Evolutionary conservation across 2,797 vertebrate species (phyloP).

Genomic region (Mus caroli): DNA sequence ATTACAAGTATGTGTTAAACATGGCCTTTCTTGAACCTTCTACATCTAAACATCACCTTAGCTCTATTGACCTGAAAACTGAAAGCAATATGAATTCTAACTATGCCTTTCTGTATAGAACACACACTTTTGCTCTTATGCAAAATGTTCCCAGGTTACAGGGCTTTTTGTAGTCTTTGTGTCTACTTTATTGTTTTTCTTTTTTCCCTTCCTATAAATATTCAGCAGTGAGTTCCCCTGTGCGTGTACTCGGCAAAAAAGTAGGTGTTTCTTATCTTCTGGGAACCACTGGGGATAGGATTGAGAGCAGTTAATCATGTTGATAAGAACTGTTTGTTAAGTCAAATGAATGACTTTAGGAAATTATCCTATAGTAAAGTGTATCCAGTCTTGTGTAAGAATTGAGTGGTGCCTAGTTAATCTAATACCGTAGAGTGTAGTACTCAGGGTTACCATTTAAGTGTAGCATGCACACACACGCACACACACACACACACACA

Average conservation of each 20-base stretch:
- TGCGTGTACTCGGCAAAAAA: conserved; percentile 35
- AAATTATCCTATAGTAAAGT: conserved; percentile 51
- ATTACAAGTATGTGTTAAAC: not conserved
- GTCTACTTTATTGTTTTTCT: conserved; percentile 44
- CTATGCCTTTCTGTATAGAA: conserved; percentile 51
- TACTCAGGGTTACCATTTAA: conserved; percentile 30
- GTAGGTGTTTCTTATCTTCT: conserved; percentile 43
- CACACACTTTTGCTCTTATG: not conserved
- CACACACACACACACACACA: conserved; percentile 31
- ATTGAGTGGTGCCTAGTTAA: conserved; percentile 10
- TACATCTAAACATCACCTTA: conserved; percentile 37
- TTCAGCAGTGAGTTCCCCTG: not conserved
- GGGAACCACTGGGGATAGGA: conserved; percentile 20
- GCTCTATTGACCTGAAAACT: conserved; percentile 55
- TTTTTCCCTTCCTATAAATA: not conserved
- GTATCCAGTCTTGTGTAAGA: conserved; percentile 15
- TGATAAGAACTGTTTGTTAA: conserved; percentile 56
- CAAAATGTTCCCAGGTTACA: not conserved
- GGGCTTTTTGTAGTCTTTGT: conserved; percentile 14
- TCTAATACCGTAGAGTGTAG: conserved; percentile 48
- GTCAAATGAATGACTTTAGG: conserved; percentile 54
- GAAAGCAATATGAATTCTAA: conserved; percentile 61
- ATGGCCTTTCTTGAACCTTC: not conserved
- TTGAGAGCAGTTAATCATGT: conserved; percentile 16
- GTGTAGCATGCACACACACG: not conserved